phyloP scores from a whole-genome alignment of 2,113 vertebrate genomes.

The Albula glossodonta region DNA sequence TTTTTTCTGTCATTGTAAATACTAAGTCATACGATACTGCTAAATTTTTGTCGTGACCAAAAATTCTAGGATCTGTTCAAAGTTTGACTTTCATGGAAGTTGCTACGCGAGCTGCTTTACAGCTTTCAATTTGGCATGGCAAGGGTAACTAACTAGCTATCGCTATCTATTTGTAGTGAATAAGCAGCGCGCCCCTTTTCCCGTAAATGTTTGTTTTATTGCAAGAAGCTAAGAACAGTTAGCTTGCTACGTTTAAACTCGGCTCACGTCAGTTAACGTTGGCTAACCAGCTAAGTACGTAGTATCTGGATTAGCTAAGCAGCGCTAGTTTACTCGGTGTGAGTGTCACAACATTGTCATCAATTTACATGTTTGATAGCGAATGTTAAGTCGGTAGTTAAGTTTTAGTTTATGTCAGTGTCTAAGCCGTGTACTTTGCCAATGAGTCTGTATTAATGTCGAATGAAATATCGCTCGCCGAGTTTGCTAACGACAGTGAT shows the following conservation, averaged over 20 bases:
- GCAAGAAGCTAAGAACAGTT: neutral
- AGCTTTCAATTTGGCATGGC: neutral
- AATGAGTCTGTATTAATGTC: neutral
- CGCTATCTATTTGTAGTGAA: neutral
- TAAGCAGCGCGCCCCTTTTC: constrained; percentile 23
- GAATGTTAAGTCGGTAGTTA: no score
- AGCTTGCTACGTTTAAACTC: neutral
- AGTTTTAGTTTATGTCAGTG: no score
- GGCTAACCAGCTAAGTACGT: neutral
- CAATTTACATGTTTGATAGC: no score
- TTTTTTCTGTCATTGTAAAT: neutral
- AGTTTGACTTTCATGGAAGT: constrained; percentile 9
- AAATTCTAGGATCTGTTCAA: neutral
- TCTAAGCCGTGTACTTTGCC: neutral
- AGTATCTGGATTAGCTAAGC: neutral
- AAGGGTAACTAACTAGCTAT: neutral
- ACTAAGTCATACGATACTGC: neutral
- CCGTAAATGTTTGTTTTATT: constrained; percentile 12
- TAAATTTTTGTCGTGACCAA: neutral
- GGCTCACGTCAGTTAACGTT: neutral
- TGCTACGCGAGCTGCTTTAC: neutral
- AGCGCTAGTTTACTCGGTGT: neutral
- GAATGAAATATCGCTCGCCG: neutral
- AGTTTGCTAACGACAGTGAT: neutral
- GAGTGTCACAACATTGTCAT: neutral